A percentile compares a stretch with the other conserved stretches of the same genome.
phyloP scores from a whole-genome alignment of 2,797 vertebrate genomes.

The Sebastolobus alascanus region DNA sequence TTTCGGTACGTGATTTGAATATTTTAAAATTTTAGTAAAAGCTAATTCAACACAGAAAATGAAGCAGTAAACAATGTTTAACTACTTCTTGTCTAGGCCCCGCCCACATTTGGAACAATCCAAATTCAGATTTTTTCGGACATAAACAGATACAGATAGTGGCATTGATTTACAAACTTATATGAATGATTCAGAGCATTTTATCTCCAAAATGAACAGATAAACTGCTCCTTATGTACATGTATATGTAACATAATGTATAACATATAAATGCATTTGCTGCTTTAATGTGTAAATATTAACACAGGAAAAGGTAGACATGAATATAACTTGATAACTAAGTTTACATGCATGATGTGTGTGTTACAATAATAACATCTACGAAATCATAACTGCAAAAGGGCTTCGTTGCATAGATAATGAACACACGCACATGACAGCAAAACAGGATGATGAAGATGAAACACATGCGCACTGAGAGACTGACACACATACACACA shows the following conservation, averaged over 20 bases:
- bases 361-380: rapidly evolving
- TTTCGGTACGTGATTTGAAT: not conserved
- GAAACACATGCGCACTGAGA: conserved; percentile 36
- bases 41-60: too few relatives aligned
- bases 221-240: not conserved
- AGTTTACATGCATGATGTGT: not conserved
- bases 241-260: not conserved
- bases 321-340: not conserved
- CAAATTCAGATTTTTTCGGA: not conserved
- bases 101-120: not conserved
- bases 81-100: not conserved
- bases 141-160: not conserved
- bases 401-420: not conserved
- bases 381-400: not conserved
- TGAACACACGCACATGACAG: conserved; percentile 18
- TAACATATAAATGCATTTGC: not conserved
- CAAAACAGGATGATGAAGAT: conserved; percentile 28
- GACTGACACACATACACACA: conserved; percentile 32
- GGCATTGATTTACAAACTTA: not conserved
- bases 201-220: not conserved
- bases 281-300: not conserved
- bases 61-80: not conserved
- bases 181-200: not conserved
- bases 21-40: not conserved
- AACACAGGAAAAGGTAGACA: not conserved